Percentiles rank a stretch among this genome's conserved stretches.
Evolutionary conservation across 2,113 vertebrate species (phyloP).

Genomic region (Odontophorus gujanensis): DNA sequence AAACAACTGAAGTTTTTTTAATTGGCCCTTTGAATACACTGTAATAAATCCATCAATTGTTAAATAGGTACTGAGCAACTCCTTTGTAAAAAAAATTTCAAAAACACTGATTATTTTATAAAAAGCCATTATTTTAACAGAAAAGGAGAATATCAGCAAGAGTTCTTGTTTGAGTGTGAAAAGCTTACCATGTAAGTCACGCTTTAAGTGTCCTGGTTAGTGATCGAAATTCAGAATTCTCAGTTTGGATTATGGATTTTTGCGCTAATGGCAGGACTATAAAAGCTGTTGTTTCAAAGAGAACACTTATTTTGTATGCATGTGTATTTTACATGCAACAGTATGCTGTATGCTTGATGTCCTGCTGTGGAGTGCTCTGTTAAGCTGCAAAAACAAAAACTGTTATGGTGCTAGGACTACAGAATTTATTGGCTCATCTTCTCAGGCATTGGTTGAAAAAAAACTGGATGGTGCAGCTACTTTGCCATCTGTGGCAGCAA

Average conservation of each 20-base stretch:
- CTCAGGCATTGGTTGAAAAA: slow-evolving; percentile 31
- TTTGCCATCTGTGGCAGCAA: slow-evolving; percentile 40
- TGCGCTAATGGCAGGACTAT: neutral
- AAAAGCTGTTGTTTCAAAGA: slow-evolving; percentile 26
- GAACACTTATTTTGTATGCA: neutral
- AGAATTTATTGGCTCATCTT: slow-evolving; percentile 60
- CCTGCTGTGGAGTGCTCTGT: neutral
- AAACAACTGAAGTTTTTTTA: neutral
- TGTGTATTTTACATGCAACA: neutral
- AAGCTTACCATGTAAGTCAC: neutral
- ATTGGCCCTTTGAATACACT: neutral
- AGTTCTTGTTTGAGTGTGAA: neutral
- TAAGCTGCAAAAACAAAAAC: slow-evolving; percentile 49
- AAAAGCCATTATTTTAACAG: neutral
- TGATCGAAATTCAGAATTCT: neutral
- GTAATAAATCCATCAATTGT: neutral
- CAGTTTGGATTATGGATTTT: neutral
- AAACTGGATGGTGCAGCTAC: slow-evolving; percentile 26
- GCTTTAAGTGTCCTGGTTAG: neutral
- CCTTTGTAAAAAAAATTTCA: neutral
- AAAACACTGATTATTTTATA: neutral
- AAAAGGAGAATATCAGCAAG: neutral
- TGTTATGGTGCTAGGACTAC: slow-evolving; percentile 49
- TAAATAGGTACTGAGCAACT: neutral
- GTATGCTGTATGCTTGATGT: neutral